Percentiles rank a stretch among this genome's conserved stretches.
Evolutionary conservation across 1,140 invertebrate genomes (phyloP).

Genomic region (Goniozus legneri): DNA sequence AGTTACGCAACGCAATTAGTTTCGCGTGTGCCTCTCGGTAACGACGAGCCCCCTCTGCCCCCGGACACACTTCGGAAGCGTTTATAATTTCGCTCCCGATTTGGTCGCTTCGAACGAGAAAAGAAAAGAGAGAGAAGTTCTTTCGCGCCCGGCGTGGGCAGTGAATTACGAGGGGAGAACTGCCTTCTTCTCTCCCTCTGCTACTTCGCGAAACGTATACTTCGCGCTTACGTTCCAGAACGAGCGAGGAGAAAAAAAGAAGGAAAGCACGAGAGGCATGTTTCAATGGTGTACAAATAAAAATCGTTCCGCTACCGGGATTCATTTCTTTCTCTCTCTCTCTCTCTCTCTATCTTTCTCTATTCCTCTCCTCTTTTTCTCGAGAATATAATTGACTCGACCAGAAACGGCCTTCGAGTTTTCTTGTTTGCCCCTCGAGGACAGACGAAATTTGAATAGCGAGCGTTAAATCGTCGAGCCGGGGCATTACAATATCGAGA

Average conservation of each 20-base stretch:
- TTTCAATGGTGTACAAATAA: constrained; percentile 34
- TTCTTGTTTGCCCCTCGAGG: constrained; percentile 13
- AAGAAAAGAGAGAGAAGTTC: constrained; percentile 11
- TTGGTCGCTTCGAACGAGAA: constrained; percentile 11
- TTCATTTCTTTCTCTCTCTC: not conserved
- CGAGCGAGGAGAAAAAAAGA: constrained; percentile 14
- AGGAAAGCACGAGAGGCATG: constrained; percentile 13
- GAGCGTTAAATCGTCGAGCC: constrained; percentile 15
- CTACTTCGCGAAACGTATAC: no score
- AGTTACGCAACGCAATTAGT: not conserved
- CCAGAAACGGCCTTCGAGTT: no score
- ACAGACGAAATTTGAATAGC: constrained; percentile 27
- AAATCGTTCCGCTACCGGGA: constrained; percentile 27
- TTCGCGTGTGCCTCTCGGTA: not conserved
- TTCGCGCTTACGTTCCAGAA: not conserved
- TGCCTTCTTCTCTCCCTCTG: no score
- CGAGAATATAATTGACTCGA: no score
- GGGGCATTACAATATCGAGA: constrained; percentile 34
- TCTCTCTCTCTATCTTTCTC: no score
- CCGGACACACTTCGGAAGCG: constrained; percentile 11
- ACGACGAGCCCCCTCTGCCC: not conserved
- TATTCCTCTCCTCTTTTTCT: no score
- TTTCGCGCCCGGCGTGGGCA: constrained; percentile 29
- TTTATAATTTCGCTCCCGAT: constrained; percentile 19
- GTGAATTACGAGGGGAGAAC: constrained; percentile 32